Evolutionary conservation across 2,113 vertebrate species (phyloP), one percentile per base, ranked within the genome.

Genomic region (Delphinus delphis): DNA sequence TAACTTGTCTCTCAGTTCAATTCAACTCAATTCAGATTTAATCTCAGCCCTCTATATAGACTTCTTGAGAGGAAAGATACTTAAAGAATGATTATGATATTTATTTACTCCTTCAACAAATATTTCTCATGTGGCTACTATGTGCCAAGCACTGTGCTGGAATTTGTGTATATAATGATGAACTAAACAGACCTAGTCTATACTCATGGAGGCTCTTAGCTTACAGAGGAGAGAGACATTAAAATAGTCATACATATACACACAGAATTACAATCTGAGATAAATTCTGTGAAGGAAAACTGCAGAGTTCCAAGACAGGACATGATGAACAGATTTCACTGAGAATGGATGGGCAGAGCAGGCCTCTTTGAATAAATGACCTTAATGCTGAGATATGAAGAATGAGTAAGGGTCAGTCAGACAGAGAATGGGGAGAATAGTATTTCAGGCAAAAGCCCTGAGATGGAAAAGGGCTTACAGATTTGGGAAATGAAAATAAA

Each of bases 11-110:
- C 47, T 94, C 26, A 82, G 80, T 77, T 95, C 79, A 96, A 80
- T 83, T 94, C 85, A 77, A 90, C 10, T 79, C 26, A 63, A 74
- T 94, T 93, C 53, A 93, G 50, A 88, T 94, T 95, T 96, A 94
- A 71, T 91, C 23, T 67, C n/a, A 31, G 55, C 9, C 26, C 47
- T 94, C 38, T 74, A 88, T 50, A 87, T 5, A 82, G 85, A 90
- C n/a, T 67, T 86, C 33, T 81, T 67, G 31, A 60, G 20, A 96
- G 41, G 36, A 87, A 94, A 94, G 36, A 90, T n/a, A 94, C 36
- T 92, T 95, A 91, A 88, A 96, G 68, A 94, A 90, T 67, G 50
- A 88, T 68, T 73, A 28, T 38, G 92, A 62, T 91, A 88, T 97
- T 73, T 82, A 96, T 60, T 68, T 4, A 92, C 25, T 94, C 36